A percentile compares a stretch with the other conserved stretches of the same genome.
Evolutionary conservation across 2,888 invertebrate genomes (phyloP).

Genomic region (Leptinotarsa peninsularis): DNA sequence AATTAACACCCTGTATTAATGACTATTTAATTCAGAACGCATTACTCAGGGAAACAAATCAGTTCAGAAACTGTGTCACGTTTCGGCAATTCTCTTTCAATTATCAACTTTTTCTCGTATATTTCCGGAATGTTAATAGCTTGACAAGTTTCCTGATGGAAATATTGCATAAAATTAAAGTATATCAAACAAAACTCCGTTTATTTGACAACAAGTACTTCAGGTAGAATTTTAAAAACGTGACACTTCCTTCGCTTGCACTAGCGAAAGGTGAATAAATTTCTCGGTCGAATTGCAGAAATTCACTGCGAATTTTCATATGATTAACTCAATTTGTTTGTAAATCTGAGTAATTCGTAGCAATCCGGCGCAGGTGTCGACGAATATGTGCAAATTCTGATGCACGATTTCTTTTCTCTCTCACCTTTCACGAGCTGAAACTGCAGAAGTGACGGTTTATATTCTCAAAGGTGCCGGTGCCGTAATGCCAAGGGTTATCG

Average conservation of each 20-base stretch:
- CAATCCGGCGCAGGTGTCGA: constrained; percentile 54
- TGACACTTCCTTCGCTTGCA: constrained; percentile 28
- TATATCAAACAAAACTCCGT: constrained; percentile 33
- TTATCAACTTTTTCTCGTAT: constrained; percentile 4
- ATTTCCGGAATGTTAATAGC: constrained; percentile 11
- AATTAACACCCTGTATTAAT: too few relatives aligned
- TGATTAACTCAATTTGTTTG: constrained; percentile 60
- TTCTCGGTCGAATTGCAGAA: constrained; percentile 30
- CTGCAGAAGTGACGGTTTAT: background rate
- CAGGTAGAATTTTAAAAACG: constrained; percentile 30
- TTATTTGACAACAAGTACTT: constrained; percentile 32
- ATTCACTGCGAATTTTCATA: constrained; percentile 54
- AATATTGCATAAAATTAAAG: constrained; percentile 36
- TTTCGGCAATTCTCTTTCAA: background rate
- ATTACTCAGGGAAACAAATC: background rate
- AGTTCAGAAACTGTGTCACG: constrained; percentile 6
- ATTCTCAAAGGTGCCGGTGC: background rate
- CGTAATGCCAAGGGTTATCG: background rate
- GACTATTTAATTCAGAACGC: too few relatives aligned
- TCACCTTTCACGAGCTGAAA: background rate
- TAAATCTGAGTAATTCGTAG: constrained; percentile 50
- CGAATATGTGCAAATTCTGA: constrained; percentile 37
- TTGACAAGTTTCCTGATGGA: constrained; percentile 1
- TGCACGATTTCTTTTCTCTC: constrained; percentile 39
- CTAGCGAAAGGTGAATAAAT: constrained; percentile 27